Evolutionary conservation across 1,140 invertebrate species (phyloP), one percentile per base, ranked within the genome.

Genomic region (Lepidurus arcticus): DNA sequence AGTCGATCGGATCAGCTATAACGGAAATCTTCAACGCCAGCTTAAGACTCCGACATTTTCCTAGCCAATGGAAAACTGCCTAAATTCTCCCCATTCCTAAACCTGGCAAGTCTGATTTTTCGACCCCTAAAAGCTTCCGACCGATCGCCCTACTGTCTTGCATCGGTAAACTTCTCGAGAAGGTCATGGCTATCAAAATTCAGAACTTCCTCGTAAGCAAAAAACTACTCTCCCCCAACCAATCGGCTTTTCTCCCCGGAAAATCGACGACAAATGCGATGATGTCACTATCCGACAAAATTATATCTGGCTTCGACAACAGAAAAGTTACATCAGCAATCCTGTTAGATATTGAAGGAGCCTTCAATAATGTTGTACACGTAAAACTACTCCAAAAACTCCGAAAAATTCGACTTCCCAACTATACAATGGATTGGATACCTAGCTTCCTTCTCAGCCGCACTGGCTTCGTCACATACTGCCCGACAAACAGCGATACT

Each of bases 11-110:
- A n/a, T 16, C n/a, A 44, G n/a, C 42, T 26, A 21, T 42, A 42
- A 21, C 42, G 44, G 42, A n/a, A 11, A 24, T 76, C 44, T 76
- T 76, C 75, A 76, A 76, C 44, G 24, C 75, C 10, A 44, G 75
- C 34, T 3, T 76, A 42, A 9, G 42, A 76, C n/a, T 11, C n/a
- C 42, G 75, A 44, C 44, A 76, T 42, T 76, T 76, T 21, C 75
- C 75, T 13, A 45, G 34, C 47, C 24, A 43, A 0, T 76, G 75
- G 75, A 76, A 76, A 76, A 76, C 16, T 6, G 42, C 75, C 6
- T 47, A 76, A 44, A 44, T 76, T 45, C 24, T 47, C 42, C 24
- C 47, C 8, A 47, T 76, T 11, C 75, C 75, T 21, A 76, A 76
- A 76, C 34, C 34, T 8, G 47, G 47, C 10, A 76, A 76, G 16